phyloP scores from a whole-genome alignment of 2,113 vertebrate species.

The Gallinago paraguaiae region DNA sequence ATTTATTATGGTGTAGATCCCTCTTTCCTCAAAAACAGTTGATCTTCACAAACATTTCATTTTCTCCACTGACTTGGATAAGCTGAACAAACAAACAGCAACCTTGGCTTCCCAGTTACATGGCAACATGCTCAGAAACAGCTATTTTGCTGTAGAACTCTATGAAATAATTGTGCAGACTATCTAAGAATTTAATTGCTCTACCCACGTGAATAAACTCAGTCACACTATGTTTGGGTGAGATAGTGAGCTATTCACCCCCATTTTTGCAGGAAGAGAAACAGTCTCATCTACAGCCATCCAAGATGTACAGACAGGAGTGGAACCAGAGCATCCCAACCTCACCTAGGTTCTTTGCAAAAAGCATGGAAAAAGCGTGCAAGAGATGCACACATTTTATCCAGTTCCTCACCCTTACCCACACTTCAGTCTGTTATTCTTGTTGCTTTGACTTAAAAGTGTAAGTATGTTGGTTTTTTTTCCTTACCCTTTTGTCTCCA shows the following conservation, averaged over 20 bases:
- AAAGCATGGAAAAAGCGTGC: not conserved
- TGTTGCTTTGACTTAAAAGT: slow-evolving; percentile 19
- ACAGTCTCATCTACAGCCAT: not conserved
- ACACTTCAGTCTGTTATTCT: not conserved
- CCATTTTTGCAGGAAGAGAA: not conserved
- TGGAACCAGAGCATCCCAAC: not conserved
- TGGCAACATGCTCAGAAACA: not conserved
- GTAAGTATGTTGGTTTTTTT: accelerated
- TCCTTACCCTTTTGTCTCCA: not conserved
- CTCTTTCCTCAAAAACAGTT: not conserved
- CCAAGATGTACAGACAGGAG: not conserved
- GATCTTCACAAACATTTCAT: not conserved
- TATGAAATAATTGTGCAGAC: not conserved
- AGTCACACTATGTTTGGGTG: not conserved
- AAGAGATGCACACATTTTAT: not conserved
- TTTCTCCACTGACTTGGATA: not conserved
- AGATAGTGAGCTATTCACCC: not conserved
- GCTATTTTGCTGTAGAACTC: not conserved
- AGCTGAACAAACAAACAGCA: not conserved
- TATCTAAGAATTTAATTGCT: not conserved
- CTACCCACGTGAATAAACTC: not conserved
- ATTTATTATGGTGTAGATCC: not conserved
- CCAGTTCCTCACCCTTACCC: not conserved
- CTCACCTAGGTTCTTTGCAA: not conserved
- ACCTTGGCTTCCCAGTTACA: not conserved